phyloP scores from a whole-genome alignment of 2,113 vertebrate genomes.

The Gymnarchus niloticus region DNA sequence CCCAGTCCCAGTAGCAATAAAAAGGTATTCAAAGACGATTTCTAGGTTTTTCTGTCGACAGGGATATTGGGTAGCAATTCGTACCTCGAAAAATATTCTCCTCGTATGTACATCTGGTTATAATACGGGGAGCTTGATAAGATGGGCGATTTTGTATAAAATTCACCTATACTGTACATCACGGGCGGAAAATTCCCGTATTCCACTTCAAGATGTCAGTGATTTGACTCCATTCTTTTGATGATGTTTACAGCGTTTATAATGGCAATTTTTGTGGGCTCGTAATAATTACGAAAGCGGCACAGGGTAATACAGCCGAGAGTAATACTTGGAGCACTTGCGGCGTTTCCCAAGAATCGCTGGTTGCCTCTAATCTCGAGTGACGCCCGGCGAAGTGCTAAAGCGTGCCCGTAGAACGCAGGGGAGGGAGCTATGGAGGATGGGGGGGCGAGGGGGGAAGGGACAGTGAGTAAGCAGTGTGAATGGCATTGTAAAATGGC shows the following conservation, averaged over 20 bases:
- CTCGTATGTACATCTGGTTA: not conserved
- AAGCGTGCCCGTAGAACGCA: slow-evolving; percentile 52
- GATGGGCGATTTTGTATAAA: not conserved
- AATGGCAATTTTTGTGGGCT: not conserved
- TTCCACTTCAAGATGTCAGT: not conserved
- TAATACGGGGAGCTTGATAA: not conserved
- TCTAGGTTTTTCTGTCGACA: not conserved
- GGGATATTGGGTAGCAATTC: not conserved
- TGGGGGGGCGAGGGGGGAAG: slow-evolving; percentile 58
- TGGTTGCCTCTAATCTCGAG: slow-evolving; percentile 23
- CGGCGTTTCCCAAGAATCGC: slow-evolving; percentile 20
- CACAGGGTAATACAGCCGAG: not conserved
- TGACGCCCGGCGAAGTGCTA: slow-evolving; percentile 40
- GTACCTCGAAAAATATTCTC: not conserved
- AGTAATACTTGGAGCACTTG: not conserved
- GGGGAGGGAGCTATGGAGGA: slow-evolving; percentile 61
- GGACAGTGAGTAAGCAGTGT: slow-evolving; percentile 69
- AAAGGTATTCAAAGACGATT: not conserved
- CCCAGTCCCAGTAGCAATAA: not conserved
- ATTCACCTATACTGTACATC: not conserved
- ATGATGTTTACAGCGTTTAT: not conserved
- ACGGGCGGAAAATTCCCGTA: not conserved
- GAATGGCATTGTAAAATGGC: slow-evolving; percentile 82
- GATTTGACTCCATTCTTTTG: not conserved
- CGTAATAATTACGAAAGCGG: not conserved